Percentiles rank a stretch among this genome's conserved stretches.
Evolutionary conservation across 2,113 vertebrate species (phyloP).

Genomic region (Morone saxatilis): DNA sequence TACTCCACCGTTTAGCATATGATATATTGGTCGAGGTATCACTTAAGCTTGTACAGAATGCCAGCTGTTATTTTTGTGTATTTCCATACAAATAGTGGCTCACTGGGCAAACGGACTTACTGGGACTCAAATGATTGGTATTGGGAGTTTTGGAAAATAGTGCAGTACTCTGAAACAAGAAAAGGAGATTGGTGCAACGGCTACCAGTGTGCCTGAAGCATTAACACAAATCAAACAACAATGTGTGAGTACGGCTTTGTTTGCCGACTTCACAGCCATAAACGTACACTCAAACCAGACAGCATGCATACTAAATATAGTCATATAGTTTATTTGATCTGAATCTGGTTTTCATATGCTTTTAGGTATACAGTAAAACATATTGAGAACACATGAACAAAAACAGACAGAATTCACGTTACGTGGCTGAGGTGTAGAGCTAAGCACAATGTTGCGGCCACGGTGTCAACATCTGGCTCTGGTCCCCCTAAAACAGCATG

Average conservation of each 20-base stretch:
- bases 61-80: not conserved
- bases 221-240: conserved; percentile 24
- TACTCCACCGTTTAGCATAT: not conserved
- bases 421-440: conserved; percentile 94
- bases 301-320: not conserved
- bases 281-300: not conserved
- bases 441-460: conserved; percentile 90
- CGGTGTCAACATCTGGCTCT: conserved; percentile 90
- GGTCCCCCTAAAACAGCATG: conserved; percentile 92
- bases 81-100: not conserved
- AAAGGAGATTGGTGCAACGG: not conserved
- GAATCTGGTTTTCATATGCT: not conserved
- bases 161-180: not conserved
- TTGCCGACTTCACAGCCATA: not conserved
- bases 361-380: not conserved
- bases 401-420: conserved; percentile 18
- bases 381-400: not conserved
- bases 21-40: not conserved
- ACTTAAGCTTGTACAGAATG: not conserved
- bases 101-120: not conserved
- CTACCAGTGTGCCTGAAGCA: not conserved
- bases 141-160: not conserved
- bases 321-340: not conserved
- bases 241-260: not conserved
- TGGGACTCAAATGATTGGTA: not conserved